Evolutionary conservation across 2,113 vertebrate species (phyloP), one percentile per base, ranked within the genome.

Genomic region (Helogale parvula): DNA sequence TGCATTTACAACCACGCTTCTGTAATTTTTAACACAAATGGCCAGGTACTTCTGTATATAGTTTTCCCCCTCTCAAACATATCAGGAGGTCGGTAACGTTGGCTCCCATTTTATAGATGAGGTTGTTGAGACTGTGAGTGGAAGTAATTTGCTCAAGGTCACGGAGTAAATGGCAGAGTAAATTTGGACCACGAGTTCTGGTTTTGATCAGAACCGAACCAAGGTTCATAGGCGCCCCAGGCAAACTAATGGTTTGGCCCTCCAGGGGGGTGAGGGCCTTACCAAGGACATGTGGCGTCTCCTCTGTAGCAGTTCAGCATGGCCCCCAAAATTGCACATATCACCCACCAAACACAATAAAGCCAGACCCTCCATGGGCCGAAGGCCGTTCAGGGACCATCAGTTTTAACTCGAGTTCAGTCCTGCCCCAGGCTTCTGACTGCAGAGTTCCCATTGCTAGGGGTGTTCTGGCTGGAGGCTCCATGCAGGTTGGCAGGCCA

Each of bases 391-490:
- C n/a, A 19, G 66, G 19, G 52, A 33, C 25, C 23, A 4, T 29
- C 15, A 0, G 1, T 74, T 41, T 9, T 41, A 33, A 15, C 41
- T 77, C 0, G 0, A 27, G 25, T 85, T 15, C 33, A 17, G 0
- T 9, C 27, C 13, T 21, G 31, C 9, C 14, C 3, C 41, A 4
- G 23, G 52, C 57, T 35, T 11, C 35, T 71, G 9, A 10, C 7
- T 60, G 19, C 41, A 1, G 3, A 0, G 0, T 21, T 52, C 25
- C 2, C 19, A 13, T 45, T 21, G 41, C 25, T 80, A 35, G 31
- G 0, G 5, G 27, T 52, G 27, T 54, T 96, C 69, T 29, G 1
- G 31, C 47, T 33, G 17, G 1, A 84, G 47, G 16, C 31, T 15
- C 47, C 3, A 0, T 35, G 19, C 21, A 25, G 41, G 31, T 7